Evolutionary conservation across 2,797 vertebrate species (phyloP), one percentile per base, ranked within the genome.

Genomic region (Anguilla marmorata): DNA sequence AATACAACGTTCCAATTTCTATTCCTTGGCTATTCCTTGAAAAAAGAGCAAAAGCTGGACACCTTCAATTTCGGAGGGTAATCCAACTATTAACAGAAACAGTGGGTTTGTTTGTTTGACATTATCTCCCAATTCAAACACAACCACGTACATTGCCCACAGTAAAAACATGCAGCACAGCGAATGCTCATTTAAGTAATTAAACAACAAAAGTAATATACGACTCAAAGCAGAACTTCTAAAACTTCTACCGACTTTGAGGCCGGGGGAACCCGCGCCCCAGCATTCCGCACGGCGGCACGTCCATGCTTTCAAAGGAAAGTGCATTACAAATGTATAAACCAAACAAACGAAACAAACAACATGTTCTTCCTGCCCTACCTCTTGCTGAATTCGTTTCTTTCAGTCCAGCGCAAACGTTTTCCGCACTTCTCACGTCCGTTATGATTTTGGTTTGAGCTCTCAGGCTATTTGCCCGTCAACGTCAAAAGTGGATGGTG

Each of bases 331-430:
- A 85, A 21, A 76, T 76, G 37, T 76, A 33, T 37, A 37, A 54
- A 50, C 27, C 90, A 89, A 91, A 92, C 90, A 89, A 91, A 92
- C 92, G 88, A 21, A 58, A 45, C 82, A 48, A 74, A 24, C 86
- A 90, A 66, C 94, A 52, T 87, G 93, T 94, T 72, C 14, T 50
- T 72, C 45, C 93, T 76, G 92, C 96, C 98, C 97, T 98, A 98
- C 98, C 98, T 92, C 97, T 94, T 91, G 97, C 94, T 84, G 97
- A 97, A 88, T 93, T 93, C 74, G 94, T 93, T 82, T 96, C 95
- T 88, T 98, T 97, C 95, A 97, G 97, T 86, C 94, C 96, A 4
- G 94, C 96, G 8, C 97, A 98, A 87, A 97, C 91, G 94, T 96
- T 98, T 83, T 97, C 96, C 94, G 97, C 94, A 90, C 95, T 94